Conservation (phyloP, 1,140 invertebrate species). For the Cherax quadricarinatus region DNA sequence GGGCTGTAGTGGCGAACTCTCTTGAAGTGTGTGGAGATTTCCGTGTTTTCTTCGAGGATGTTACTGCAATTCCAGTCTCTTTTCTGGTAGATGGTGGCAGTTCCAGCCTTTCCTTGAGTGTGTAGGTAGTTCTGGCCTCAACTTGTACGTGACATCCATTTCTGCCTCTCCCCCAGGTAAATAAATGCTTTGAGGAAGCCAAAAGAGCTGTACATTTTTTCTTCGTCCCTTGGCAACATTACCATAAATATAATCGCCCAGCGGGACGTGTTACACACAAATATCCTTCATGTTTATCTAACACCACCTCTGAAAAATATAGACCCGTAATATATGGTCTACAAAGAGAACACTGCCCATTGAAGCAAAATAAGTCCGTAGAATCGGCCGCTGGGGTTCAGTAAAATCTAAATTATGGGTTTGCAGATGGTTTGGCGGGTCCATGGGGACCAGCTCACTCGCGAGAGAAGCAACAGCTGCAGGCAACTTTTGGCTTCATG, state of each 20-base stretch:
- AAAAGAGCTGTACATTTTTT: neutral
- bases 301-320: neutral
- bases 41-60: no score
- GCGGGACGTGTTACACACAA: neutral
- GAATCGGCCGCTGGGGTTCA: constrained; percentile 22
- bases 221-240: neutral
- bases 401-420: constrained; percentile 29
- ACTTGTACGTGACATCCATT: neutral
- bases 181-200: neutral
- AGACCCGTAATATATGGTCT: constrained; percentile 33
- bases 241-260: neutral
- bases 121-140: no score
- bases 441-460: constrained; percentile 14
- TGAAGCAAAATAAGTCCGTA: constrained; percentile 32
- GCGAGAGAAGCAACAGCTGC: neutral
- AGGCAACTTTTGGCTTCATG: constrained; percentile 15
- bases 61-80: no score
- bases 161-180: neutral
- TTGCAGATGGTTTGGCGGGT: constrained; percentile 16
- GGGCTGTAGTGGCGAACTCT: no score
- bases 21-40: no score
- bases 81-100: no score
- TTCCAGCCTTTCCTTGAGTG: no score
- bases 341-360: constrained; percentile 29
- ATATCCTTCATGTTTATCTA: constrained; percentile 20